phyloP scores from a whole-genome alignment of 2,888 invertebrate genomes.

The Automeris io region DNA sequence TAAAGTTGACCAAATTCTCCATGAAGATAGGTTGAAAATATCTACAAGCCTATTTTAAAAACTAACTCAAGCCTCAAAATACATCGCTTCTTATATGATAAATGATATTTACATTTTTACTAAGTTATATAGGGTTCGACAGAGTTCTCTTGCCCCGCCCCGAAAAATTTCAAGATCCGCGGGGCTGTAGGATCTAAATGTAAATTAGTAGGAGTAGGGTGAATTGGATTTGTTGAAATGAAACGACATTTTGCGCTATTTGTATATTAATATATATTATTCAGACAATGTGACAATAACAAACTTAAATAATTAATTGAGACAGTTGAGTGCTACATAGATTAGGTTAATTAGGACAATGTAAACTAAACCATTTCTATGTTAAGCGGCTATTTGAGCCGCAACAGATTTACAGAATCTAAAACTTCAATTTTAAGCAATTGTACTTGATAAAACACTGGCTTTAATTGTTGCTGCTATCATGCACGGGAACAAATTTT shows the following conservation, averaged over 20 bases:
- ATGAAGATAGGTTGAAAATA: too few species aligned
- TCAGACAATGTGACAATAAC: conserved; percentile 78
- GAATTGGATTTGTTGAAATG: conserved; percentile 45
- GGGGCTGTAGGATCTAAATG: too few species aligned
- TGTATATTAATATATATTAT: conserved; percentile 71
- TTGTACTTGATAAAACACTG: conserved; percentile 37
- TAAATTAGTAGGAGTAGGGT: too few species aligned
- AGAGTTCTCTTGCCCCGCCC: too few species aligned
- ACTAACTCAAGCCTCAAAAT: too few species aligned
- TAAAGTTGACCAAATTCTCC: too few species aligned
- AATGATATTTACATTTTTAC: too few species aligned
- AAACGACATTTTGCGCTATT: conserved; percentile 67
- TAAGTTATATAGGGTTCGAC: too few species aligned
- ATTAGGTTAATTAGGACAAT: conserved; percentile 7
- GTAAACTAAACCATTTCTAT: conserved; percentile 4
- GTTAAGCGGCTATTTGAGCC: conserved; percentile 5
- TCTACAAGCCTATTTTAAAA: too few species aligned
- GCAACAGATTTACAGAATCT: conserved; percentile 14
- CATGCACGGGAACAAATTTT: background rate
- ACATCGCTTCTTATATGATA: too few species aligned
- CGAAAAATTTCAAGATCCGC: too few species aligned
- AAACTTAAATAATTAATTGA: conserved; percentile 69
- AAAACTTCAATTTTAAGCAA: conserved; percentile 30
- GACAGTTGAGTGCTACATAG: conserved; percentile 47
- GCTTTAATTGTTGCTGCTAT: conserved; percentile 8